Evolutionary conservation across 1,140 invertebrate species (phyloP), one percentile per base, ranked within the genome.

Genomic region (Euura lappo): DNA sequence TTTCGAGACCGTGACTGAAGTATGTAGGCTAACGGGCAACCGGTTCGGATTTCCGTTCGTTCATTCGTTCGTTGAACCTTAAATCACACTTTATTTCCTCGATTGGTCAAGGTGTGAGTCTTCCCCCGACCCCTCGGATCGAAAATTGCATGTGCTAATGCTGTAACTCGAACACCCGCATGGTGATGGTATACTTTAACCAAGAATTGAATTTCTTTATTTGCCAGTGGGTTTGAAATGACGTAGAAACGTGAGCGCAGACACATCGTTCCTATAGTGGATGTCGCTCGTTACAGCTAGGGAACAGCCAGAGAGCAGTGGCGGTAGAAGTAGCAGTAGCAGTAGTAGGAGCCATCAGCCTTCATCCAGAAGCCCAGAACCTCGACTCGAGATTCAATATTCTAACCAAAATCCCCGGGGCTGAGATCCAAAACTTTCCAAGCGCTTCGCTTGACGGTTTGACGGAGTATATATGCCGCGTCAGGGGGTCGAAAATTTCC

Each of bases 361-460:
- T 60, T 60, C 51, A 60, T 60, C 51, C 51, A 60, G 13, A 60
- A 60, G 51, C 51, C 51, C 51, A 87, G 84, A 81, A 79, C 82
- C 80, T 82, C 82, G 78, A 81, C 81, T 82, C 83, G 79, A 84
- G 85, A 87, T 87, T 87, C 85, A 87, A 87, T 87, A 87, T 87
- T 86, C 86, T 84, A 87, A 86, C 86, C 85, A 85, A 87, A 86
- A 87, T 86, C 86, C 86, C 85, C 79, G 79, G 84, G 83, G 86
- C 85, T 83, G 74, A 60, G 74, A 82, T 77, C 80, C 80, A 81
- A 85, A 85, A 87, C 82, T 87, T 87, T 84, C 79, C 77, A 79
- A 76, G 80, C 79, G 76, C 78, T 76, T 70, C 77, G 74, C 77
- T 75, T 74, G 66, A 73, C 73, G 70, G 72, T 77, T 79, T 79